These are phyloP conservation scores for Artibeus jamaicensis DNA, from an alignment of 2,797 vertebrate species.

Conservation along the genomic window DNA sequence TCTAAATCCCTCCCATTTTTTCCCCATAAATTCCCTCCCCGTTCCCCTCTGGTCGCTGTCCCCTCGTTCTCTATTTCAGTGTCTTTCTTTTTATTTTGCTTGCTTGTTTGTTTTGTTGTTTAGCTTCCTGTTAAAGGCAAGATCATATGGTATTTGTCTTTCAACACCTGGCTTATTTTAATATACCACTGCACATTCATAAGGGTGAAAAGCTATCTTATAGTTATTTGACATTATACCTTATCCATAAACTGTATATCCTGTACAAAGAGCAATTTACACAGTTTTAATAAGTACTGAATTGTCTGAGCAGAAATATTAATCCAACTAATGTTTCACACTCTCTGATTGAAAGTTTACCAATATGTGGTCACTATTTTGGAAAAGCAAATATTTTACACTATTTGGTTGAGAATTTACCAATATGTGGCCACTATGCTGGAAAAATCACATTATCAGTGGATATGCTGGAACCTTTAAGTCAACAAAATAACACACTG, in stretches of 20 bases:
- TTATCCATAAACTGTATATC: not conserved
- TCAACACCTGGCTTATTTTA: too few species aligned
- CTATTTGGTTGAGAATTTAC: not conserved
- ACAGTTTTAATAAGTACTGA: not conserved
- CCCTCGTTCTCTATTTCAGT: too few species aligned
- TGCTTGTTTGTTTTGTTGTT: too few species aligned
- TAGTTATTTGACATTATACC: not conserved
- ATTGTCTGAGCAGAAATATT: not conserved
- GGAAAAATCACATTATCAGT: not conserved
- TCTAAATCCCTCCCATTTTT: too few species aligned
- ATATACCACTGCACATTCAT: not conserved
- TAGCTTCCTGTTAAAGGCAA: too few species aligned
- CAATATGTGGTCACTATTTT: not conserved
- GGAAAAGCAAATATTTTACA: not conserved
- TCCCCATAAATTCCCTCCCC: too few species aligned
- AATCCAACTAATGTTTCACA: not conserved
- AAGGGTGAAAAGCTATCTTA: not conserved
- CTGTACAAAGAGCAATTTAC: not conserved
- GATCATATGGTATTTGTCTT: too few species aligned
- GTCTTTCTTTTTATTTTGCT: too few species aligned
- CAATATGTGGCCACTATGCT: not conserved
- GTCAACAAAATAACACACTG: not conserved
- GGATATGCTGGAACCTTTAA: not conserved
- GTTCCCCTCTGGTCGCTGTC: too few species aligned
- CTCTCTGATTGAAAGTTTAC: not conserved